Evolutionary conservation across 2,797 vertebrate species (phyloP).

Genomic region (Neomorphus geoffroyi): DNA sequence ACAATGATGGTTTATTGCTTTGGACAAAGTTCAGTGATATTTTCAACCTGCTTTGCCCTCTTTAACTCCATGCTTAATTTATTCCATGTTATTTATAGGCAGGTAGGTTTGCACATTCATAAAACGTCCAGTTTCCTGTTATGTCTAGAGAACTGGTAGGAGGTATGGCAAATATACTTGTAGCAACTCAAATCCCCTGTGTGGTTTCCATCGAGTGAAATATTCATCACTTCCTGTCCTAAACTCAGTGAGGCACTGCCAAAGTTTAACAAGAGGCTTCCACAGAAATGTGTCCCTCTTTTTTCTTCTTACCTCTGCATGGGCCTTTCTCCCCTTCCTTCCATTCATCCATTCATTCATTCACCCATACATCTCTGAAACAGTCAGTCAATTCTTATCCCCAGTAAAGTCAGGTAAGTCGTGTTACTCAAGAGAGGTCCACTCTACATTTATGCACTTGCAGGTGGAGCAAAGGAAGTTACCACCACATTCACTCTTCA

Average conservation of each 20-base stretch:
- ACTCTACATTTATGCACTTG: background rate
- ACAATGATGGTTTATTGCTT: conserved; percentile 2
- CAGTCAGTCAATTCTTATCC: background rate
- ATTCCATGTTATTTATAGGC: conserved; percentile 38
- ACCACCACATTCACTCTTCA: background rate
- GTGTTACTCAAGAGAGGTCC: background rate
- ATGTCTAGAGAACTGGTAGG: conserved; percentile 40
- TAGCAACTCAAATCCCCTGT: conserved; percentile 21
- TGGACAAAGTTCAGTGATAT: background rate
- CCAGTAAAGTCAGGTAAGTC: background rate
- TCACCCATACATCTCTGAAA: background rate
- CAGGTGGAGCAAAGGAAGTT: background rate
- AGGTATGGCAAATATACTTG: conserved; percentile 35
- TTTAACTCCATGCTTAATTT: background rate
- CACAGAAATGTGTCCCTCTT: background rate
- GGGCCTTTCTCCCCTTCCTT: background rate
- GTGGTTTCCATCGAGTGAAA: conserved; percentile 42
- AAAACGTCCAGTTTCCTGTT: conserved; percentile 46
- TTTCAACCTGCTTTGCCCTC: conserved; percentile 16
- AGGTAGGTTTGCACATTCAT: conserved; percentile 45
- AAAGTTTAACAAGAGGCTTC: background rate
- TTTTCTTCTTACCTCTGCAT: background rate
- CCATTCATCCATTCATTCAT: background rate
- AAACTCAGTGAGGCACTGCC: conserved; percentile 1
- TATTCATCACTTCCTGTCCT: conserved; percentile 47